phyloP scores from a whole-genome alignment of 2,888 invertebrate species.

The Thecocarcelia acutangulata region DNA sequence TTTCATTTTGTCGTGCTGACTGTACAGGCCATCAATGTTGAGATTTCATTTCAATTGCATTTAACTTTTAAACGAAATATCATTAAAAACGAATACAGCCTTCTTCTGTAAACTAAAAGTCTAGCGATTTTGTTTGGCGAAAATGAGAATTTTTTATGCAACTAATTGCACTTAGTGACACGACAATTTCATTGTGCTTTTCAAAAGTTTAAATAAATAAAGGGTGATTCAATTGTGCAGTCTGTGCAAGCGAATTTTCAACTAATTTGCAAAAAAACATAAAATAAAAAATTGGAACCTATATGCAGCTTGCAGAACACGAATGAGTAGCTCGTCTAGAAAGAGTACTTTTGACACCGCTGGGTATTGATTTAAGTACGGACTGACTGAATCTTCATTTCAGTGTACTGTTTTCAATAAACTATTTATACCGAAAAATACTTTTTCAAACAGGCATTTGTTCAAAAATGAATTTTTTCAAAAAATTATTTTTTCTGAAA shows the following conservation, averaged over 20 bases:
- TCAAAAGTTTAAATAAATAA: neutral
- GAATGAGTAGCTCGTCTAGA: too few species aligned
- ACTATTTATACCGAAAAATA: too few species aligned
- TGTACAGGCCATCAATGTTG: slow-evolving; percentile 39
- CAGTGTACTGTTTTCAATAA: too few species aligned
- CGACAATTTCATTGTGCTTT: slow-evolving; percentile 7
- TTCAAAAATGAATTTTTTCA: too few species aligned
- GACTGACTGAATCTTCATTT: too few species aligned
- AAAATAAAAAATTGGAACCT: too few species aligned
- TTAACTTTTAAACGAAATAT: slow-evolving; percentile 37
- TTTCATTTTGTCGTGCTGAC: slow-evolving; percentile 24
- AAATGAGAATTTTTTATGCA: slow-evolving; percentile 6
- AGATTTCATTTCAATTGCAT: slow-evolving; percentile 52
- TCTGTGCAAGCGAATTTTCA: neutral
- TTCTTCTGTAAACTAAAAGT: slow-evolving; percentile 26
- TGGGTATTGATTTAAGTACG: too few species aligned
- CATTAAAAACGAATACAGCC: slow-evolving; percentile 25
- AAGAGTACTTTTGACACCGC: too few species aligned
- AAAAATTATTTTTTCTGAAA: too few species aligned
- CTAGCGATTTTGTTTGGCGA: neutral
- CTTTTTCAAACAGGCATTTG: too few species aligned
- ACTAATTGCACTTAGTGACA: slow-evolving; percentile 31
- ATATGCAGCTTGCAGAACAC: too few species aligned
- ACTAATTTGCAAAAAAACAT: too few species aligned
- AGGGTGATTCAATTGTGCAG: slow-evolving; percentile 10